A percentile compares a stretch with the other conserved stretches of the same genome.
Conservation (phyloP, 2,888 invertebrate species). For the Balanococcus diminutus region DNA sequence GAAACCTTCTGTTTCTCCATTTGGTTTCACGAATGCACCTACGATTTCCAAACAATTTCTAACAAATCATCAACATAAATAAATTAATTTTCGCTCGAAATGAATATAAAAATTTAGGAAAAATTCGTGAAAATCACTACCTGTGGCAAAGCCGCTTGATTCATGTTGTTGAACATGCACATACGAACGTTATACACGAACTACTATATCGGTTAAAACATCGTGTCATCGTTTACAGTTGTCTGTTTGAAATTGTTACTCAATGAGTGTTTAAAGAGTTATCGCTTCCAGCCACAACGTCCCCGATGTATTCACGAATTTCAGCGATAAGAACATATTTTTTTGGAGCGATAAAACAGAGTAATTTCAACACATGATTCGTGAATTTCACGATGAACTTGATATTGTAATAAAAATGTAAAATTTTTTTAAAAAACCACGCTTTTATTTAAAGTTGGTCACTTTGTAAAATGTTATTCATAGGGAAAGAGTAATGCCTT, state of each 20-base stretch:
- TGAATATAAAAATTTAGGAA: neutral
- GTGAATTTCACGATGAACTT: too few relatives aligned
- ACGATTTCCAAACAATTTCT: neutral
- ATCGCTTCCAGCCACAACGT: neutral
- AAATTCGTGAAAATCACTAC: neutral
- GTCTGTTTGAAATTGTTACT: neutral
- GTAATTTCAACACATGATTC: too few relatives aligned
- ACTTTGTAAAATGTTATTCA: too few relatives aligned
- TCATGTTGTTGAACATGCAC: neutral
- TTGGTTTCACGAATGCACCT: neutral
- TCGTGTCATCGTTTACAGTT: neutral
- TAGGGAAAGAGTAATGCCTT: too few relatives aligned
- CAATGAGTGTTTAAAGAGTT: neutral
- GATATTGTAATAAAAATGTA: too few relatives aligned
- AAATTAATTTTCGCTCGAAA: neutral
- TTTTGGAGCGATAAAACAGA: neutral
- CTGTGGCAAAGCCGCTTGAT: neutral
- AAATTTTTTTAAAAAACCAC: too few relatives aligned
- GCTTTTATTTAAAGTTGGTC: too few relatives aligned
- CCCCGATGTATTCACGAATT: neutral
- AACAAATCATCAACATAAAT: neutral
- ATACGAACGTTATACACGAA: neutral
- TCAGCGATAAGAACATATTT: neutral
- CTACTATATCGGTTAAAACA: neutral
- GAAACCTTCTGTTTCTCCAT: neutral